Conservation (phyloP, 2,113 vertebrate species). For the Pseudorasbora parva region DNA sequence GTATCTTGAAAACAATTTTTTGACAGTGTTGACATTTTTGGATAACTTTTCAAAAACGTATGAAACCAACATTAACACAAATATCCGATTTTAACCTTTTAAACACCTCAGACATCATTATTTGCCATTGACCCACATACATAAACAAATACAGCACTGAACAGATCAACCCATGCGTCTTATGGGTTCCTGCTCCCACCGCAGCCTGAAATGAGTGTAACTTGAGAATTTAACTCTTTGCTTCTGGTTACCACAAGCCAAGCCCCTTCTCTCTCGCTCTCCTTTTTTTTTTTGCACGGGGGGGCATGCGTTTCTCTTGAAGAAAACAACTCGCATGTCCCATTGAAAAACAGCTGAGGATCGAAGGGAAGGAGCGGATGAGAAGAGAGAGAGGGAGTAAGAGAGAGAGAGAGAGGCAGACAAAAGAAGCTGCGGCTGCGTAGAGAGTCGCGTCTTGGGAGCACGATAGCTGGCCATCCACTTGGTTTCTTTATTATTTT, state of each 20-base stretch:
- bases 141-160: neutral
- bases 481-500: constrained; percentile 56
- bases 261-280: constrained; percentile 26
- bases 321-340: constrained; percentile 74
- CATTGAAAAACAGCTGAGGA: constrained; percentile 70
- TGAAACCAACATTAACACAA: neutral
- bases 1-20: no score
- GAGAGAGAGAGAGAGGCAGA: constrained; percentile 66
- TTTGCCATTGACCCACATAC: neutral
- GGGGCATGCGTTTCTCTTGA: constrained; percentile 60
- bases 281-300: constrained; percentile 43
- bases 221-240: constrained; percentile 40
- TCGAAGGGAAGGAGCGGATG: constrained; percentile 61
- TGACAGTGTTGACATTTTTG: neutral
- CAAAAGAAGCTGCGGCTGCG: constrained; percentile 80
- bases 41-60: neutral
- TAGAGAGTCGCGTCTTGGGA: constrained; percentile 72
- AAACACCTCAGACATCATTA: neutral
- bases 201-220: constrained; percentile 15
- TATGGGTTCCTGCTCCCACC: constrained; percentile 20
- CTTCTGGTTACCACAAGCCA: constrained; percentile 34
- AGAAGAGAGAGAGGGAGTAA: constrained; percentile 60
- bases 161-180: constrained; percentile 23
- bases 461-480: constrained; percentile 60
- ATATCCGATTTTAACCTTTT: neutral